These are phyloP conservation scores for Leptothorax acervorum DNA, from an alignment of 2,888 invertebrate genomes.

Conservation along the genomic window DNA sequence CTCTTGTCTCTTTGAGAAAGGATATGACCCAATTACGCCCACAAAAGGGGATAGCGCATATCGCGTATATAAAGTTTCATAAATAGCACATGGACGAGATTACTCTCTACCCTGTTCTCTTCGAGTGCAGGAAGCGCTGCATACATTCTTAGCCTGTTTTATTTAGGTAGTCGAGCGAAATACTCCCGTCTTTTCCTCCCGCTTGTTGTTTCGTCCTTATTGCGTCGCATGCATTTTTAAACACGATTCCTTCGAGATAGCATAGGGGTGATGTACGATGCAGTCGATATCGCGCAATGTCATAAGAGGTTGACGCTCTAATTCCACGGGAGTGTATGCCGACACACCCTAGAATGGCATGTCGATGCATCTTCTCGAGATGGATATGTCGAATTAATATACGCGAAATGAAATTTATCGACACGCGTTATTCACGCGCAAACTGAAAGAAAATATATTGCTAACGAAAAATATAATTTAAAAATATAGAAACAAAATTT, in stretches of 20 bases:
- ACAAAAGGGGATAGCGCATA: constrained; percentile 38
- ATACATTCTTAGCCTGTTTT: constrained; percentile 49
- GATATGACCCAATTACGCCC: constrained; percentile 53
- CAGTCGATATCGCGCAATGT: constrained; percentile 56
- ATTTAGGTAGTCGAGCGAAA: constrained; percentile 53
- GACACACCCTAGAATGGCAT: constrained; percentile 58
- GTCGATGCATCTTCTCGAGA: constrained; percentile 61
- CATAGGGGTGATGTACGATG: constrained; percentile 46
- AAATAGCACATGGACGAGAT: constrained; percentile 54
- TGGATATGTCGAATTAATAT: constrained; percentile 66
- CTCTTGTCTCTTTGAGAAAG: constrained; percentile 49
- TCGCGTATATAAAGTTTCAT: constrained; percentile 50
- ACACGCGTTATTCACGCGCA: constrained; percentile 21
- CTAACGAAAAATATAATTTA: constrained; percentile 19
- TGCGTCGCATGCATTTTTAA: constrained; percentile 53
- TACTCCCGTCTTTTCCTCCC: constrained; percentile 38
- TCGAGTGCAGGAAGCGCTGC: constrained; percentile 47
- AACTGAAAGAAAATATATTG: constrained; percentile 19
- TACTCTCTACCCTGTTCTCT: constrained; percentile 35
- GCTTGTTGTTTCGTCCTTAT: constrained; percentile 43
- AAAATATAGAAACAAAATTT: constrained; percentile 18
- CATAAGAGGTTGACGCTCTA: constrained; percentile 60
- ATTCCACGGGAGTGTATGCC: constrained; percentile 54
- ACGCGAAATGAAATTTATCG: constrained; percentile 61
- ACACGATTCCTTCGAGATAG: constrained; percentile 51